These are phyloP conservation scores for Rosalia funebris DNA, from an alignment of 2,888 invertebrate genomes.

Conservation along the genomic window DNA sequence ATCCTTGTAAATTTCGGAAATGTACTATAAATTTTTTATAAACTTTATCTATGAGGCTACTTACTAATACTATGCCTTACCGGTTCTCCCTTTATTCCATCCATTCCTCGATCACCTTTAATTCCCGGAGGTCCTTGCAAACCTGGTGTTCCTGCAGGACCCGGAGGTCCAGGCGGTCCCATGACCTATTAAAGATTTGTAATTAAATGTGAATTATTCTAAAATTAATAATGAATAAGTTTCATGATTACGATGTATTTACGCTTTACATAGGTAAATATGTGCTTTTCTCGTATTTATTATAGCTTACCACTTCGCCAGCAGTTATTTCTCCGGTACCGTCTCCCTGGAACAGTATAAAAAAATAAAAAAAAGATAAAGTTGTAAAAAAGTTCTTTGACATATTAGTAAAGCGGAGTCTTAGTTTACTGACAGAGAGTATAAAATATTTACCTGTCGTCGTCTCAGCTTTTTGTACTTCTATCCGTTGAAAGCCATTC, in stretches of 20 bases:
- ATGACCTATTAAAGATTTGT: conserved; percentile 64
- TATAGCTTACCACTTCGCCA: conserved; percentile 76
- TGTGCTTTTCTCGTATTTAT: too few relatives aligned
- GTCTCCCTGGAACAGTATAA: conserved; percentile 76
- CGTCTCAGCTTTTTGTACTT: conserved; percentile 86
- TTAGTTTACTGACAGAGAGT: conserved; percentile 12
- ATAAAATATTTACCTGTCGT: conserved; percentile 76
- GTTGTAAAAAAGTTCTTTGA: conserved; percentile 23
- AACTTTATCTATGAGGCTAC: too few relatives aligned
- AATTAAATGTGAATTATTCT: too few relatives aligned
- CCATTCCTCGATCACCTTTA: conserved; percentile 85
- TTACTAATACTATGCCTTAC: too few relatives aligned
- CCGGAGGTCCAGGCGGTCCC: conserved; percentile 82
- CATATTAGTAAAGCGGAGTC: conserved; percentile 11
- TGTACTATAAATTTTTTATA: too few relatives aligned
- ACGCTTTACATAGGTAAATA: too few relatives aligned
- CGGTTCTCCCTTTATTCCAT: conserved; percentile 83
- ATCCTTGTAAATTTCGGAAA: too few relatives aligned
- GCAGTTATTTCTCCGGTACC: conserved; percentile 81
- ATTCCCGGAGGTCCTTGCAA: conserved; percentile 87
- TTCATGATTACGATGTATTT: too few relatives aligned
- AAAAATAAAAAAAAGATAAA: conserved; percentile 52
- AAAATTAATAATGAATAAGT: too few relatives aligned
- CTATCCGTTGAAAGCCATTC: conserved; percentile 63
- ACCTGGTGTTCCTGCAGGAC: conserved; percentile 76